Base-by-base conservation (phyloP, 2,113 vertebrate genomes). In the Numenius arquata region DNA sequence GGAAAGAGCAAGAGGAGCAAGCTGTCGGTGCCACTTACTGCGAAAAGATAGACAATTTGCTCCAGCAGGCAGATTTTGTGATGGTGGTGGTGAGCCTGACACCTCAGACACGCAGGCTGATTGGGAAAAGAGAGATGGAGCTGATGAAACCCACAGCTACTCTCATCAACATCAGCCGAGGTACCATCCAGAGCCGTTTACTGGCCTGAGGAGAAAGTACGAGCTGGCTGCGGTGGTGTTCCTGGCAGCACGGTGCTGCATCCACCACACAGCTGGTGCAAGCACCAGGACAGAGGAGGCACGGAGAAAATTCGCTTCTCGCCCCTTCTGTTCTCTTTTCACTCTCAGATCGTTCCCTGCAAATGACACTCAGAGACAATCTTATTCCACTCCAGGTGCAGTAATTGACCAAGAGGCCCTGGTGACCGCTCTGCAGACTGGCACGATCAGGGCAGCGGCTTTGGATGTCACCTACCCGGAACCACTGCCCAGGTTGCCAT, bases 391-490 rank as follows among this genome's bases (percentile, higher is more conserved):
- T 4, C 20, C 72, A 98, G 98, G 98, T 78, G 92, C 90, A 7
- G 97, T 98, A 11, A 93, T 98, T 61, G 98, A 98, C 81, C 98
- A 98, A 70, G 98, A 98, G 5, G 97, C 97, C 4, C 96, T 98
- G 79, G 96, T 96, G 48, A 55, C 97, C 62, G 98, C 98, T 56
- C 97, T 98, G 89, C 95, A 95, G 92, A 68, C 53, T 1, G 96
- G 97, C 23, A 74, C 52, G 2, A 98, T 98, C 29, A 6, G 65
- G 40, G 97, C 96, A 0, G 98, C 98, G 2, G 98, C 91, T 2
- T 82, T 99, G 93, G 98, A 98, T 19, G 98, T 98, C 76, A 98
- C 98, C 14, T 23, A 95, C 50, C 98, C 97, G 2, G 98, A 98
- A 71, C 98, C 98, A 22, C 92, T 98, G 80, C 98, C 98, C 74